A percentile compares a stretch with the other conserved stretches of the same genome.
Conservation (phyloP, 2,113 vertebrate genomes). For the Urocolius indicus region DNA sequence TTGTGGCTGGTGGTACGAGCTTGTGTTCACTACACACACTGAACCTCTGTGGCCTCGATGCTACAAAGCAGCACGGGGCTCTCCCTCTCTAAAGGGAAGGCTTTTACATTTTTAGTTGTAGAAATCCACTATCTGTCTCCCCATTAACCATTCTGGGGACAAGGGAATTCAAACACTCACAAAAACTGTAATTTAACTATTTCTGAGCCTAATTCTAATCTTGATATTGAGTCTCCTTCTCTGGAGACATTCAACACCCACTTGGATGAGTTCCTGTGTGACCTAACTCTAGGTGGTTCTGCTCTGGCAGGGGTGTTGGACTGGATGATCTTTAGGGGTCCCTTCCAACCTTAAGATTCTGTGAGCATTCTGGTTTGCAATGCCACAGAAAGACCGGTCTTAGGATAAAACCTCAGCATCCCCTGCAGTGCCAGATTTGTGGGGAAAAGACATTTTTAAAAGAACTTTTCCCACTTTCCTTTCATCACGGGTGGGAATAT, state of each 20-base stretch:
- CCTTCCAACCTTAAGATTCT: neutral
- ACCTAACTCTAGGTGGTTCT: too few relatives aligned
- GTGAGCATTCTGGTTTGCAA: neutral
- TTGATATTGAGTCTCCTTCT: neutral
- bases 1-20: neutral
- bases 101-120: neutral
- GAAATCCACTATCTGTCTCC: neutral
- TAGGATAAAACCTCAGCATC: neutral
- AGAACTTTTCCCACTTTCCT: neutral
- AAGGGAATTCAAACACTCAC: neutral
- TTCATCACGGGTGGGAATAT: neutral
- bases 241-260: too few relatives aligned
- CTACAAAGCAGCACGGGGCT: neutral
- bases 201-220: neutral
- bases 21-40: neutral
- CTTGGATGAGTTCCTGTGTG: too few relatives aligned
- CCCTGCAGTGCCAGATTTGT: neutral
- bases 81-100: neutral
- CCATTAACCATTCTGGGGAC: neutral
- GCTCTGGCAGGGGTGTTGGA: too few relatives aligned
- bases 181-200: neutral
- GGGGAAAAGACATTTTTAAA: neutral
- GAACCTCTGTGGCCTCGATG: neutral
- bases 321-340: too few relatives aligned
- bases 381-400: neutral